These are phyloP conservation scores for Megalonaias nervosa DNA, from an alignment of 1,140 invertebrate genomes.

Conservation along the genomic window DNA sequence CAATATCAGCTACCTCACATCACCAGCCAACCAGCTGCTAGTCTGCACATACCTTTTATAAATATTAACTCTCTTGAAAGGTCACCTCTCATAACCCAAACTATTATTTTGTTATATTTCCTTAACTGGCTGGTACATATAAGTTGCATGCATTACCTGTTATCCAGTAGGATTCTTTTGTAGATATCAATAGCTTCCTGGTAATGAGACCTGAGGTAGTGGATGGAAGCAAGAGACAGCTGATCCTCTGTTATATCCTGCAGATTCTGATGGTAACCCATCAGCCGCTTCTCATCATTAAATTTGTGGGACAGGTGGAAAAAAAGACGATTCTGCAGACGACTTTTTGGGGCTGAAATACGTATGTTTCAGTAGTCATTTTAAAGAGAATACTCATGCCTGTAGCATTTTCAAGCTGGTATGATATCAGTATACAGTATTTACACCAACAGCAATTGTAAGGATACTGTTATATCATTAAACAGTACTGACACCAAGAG, in stretches of 20 bases:
- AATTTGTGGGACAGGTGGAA: slow-evolving; percentile 97
- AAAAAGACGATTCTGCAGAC: slow-evolving; percentile 81
- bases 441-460: too few species aligned
- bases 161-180: slow-evolving; percentile 93
- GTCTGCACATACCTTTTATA: too few species aligned
- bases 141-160: slow-evolving; percentile 77
- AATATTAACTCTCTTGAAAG: too few species aligned
- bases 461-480: too few species aligned
- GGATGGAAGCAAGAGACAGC: slow-evolving; percentile 94
- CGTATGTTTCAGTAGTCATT: neutral
- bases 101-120: neutral
- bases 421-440: too few species aligned
- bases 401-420: too few species aligned
- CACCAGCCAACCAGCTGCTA: too few species aligned
- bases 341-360: slow-evolving; percentile 67
- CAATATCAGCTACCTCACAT: too few species aligned
- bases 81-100: neutral
- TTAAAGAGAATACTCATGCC: too few species aligned
- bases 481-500: too few species aligned
- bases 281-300: slow-evolving; percentile 87
- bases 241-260: slow-evolving; percentile 95
- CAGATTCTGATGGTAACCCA: slow-evolving; percentile 86
- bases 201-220: slow-evolving; percentile 96
- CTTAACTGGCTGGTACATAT: neutral
- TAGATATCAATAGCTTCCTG: slow-evolving; percentile 99